Base-by-base conservation (phyloP, 2,888 invertebrate genomes). In the Keiferia lycopersicella region DNA sequence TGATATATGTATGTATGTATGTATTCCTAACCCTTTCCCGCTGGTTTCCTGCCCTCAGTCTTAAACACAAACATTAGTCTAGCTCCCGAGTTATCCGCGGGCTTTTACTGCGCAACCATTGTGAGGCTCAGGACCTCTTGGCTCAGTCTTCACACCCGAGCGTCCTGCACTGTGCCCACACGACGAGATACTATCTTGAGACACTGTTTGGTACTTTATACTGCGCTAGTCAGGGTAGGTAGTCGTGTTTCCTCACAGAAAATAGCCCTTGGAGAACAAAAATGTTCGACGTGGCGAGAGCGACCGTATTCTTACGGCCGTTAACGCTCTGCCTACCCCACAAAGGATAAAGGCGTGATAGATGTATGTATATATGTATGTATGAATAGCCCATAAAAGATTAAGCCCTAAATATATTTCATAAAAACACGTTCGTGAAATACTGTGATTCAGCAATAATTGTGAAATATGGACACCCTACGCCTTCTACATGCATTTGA, bases 41-140 rank as follows among this genome's bases (percentile, higher is more conserved):
- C 58, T 22, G 14, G 2, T 61, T 61, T 62, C 62, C 22, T 38
- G 39, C 22, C 62, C 18, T 18, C 30, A 50, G 16, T 59, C 63
- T 45, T 63, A 63, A 65, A 65, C 60, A 63, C 60, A 63, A 61
- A 56, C 65, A 72, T 72, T 69, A 69, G 61, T 66, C 67, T 63
- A 75, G 68, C 69, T 73, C 67, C 66, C 67, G 65, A 72, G 69
- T 67, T 67, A 67, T 64, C 61, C 63, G 45, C 12, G 50, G 64
- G 65, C 64, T 53, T 64, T 66, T 63, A 64, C 68, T 34, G 66
- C 65, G 51, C 53, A 64, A 67, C 69, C 65, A 65, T 64, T 68
- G 68, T 71, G 45, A 60, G 60, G 39, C 61, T 61, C 50, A 61
- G 61, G 50, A 61, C 50, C 26, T 26, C 26, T 30, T 26, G 22